Evolutionary conservation across 2,888 invertebrate genomes (phyloP).

Genomic region (Nymphalis c-album): DNA sequence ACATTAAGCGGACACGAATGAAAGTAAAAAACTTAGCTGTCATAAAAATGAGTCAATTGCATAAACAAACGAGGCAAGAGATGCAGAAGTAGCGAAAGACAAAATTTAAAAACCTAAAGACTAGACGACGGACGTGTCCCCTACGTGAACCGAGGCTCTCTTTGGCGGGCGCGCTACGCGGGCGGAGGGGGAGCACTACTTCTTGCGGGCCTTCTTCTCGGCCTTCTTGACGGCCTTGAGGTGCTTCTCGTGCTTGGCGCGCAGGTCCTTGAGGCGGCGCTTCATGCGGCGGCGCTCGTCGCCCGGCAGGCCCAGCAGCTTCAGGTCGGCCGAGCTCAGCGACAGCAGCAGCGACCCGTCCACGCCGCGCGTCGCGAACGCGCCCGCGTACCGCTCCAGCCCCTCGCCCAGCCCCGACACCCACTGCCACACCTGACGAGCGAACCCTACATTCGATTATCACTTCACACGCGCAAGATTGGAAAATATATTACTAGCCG

Average conservation of each 20-base stretch:
- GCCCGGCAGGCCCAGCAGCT: slow-evolving; percentile 90
- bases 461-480: too few relatives aligned
- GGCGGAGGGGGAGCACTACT: slow-evolving; percentile 60
- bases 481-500: too few relatives aligned
- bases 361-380: slow-evolving; percentile 93
- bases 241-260: slow-evolving; percentile 90
- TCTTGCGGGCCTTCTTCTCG: slow-evolving; percentile 89
- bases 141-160: slow-evolving; percentile 26
- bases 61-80: slow-evolving; percentile 34
- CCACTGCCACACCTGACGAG: slow-evolving; percentile 95
- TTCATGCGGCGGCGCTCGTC: slow-evolving; percentile 91
- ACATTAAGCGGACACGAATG: slow-evolving; percentile 18
- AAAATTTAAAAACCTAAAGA: slow-evolving; percentile 28
- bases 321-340: slow-evolving; percentile 95
- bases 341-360: slow-evolving; percentile 93
- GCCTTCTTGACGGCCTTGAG: slow-evolving; percentile 93
- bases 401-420: slow-evolving; percentile 90
- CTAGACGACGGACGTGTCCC: slow-evolving; percentile 22
- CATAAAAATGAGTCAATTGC: slow-evolving; percentile 16
- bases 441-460: background rate
- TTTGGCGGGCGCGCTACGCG: slow-evolving; percentile 11
- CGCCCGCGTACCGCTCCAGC: slow-evolving; percentile 92
- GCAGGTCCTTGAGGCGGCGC: slow-evolving; percentile 91
- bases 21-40: slow-evolving; percentile 12
- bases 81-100: slow-evolving; percentile 28